Base-by-base conservation (phyloP, 2,113 vertebrate species). In the Sylvia atricapilla region DNA sequence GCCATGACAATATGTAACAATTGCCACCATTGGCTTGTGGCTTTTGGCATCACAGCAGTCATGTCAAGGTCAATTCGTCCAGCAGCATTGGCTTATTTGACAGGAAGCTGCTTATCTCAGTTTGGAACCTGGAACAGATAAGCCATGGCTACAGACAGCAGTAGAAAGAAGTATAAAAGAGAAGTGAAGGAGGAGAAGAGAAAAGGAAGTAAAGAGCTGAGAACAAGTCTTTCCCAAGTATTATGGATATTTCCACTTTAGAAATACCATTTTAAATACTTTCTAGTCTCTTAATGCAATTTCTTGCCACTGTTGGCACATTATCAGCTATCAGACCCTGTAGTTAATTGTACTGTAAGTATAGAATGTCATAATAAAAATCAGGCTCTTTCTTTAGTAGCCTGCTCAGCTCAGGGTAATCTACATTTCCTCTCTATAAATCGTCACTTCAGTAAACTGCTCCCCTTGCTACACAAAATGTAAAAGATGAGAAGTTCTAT, bases 41-140 rank as follows among this genome's bases (percentile, higher is more conserved):
- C 70, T 94, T 90, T 92, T 90, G 87, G 91, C n/a, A 62, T 84
- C 93, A 55, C 93, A 89, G 86, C 63, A 77, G 80, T 92, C 77
- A 70, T 80, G 75, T 95, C 95, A 95, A 95, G 95, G 84, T 92
- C 64, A 92, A 84, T 92, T 78, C 7, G 0, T 90, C 75, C 66
- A 89, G 83, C 59, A 95, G 84, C 87, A 76, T 27, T 94, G 84
- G 46, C 74, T 96, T 75, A 53, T 79, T 59, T 70, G 69, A 91
- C 67, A 91, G 46, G 85, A 91, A 95, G 85, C 83, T 93, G 90
- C 68, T 95, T 62, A 64, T 88, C 87, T 93, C 90, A 64, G 70
- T 94, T 86, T 96, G 93, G 83, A 94, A 89, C 86, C 67, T 96
- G 85, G 70, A 90, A 93, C 77, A 93, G 30, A 81, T 80, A 88